Base-by-base conservation (phyloP, 2,797 vertebrate genomes). In the Leptoclinus maculatus region DNA sequence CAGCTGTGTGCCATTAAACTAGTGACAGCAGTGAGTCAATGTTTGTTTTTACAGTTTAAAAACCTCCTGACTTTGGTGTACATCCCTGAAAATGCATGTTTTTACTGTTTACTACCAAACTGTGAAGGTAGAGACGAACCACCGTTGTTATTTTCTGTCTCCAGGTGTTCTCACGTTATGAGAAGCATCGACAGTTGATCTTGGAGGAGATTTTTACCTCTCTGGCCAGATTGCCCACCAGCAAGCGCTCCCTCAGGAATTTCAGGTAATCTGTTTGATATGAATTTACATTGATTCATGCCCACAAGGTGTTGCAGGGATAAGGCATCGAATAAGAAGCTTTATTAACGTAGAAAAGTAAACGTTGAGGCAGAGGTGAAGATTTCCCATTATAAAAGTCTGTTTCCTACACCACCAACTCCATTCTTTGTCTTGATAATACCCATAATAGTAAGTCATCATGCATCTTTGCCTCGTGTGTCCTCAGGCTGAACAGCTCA, bases 121-220 rank as follows among this genome's bases (percentile, higher is more conserved):
- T 57, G 6, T 56, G 3, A 69, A 25, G 7, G 11, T 13, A 34
- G 13, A 59, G 19, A 70, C 3, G 25, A 4, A 60, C 17, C 0
- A 3, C 13, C 21, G 4, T 53, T 38, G 12, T 34, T 39, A 4
- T 60, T 76, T 77, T 9, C 8, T 74, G 13, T 70, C 56, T 77
- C 19, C 87, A 99, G 98, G 97, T 99, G 29, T 99, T 99, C 88
- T 99, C 97, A 59, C 96, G 98, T 68, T 99, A 99, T 78, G 98
- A 99, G 95, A 99, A 99, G 88, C 98, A 99, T 83, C 96, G 98
- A 60, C 98, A 99, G 80, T 93, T 99, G 86, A 99, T 99, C 91
- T 90, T 99, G 81, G 98, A 99, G 93, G 98, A 99, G 94, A 98
- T 99, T 92, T 99, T 99, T 83, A 99, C 98, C 69, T 99, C 98